Evolutionary conservation across 2,797 vertebrate genomes (phyloP).

Genomic region (Petrocephalus schoutedeni): DNA sequence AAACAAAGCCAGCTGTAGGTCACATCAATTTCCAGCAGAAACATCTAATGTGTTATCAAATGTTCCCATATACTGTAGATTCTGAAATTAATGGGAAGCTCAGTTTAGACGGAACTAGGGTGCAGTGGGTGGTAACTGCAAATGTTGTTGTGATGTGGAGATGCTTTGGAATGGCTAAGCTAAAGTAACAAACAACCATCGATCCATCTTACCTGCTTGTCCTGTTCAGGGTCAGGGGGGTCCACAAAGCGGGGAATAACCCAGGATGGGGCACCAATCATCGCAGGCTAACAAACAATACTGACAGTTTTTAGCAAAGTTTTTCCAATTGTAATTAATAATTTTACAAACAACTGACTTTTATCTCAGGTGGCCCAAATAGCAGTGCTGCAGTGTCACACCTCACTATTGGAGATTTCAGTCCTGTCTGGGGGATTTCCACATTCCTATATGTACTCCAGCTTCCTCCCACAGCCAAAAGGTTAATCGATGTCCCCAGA

Average conservation of each 20-base stretch:
- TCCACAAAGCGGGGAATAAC: neutral
- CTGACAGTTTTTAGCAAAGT: neutral
- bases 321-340: neutral
- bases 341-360: neutral
- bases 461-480: neutral
- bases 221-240: neutral
- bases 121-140: neutral
- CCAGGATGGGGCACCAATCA: neutral
- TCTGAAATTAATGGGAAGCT: neutral
- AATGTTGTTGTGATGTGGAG: neutral
- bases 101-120: neutral
- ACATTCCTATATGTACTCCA: neutral
- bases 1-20: constrained; percentile 55
- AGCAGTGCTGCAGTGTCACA: neutral
- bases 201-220: neutral
- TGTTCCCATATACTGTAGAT: neutral
- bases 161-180: neutral
- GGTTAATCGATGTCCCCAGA: neutral
- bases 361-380: neutral
- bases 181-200: neutral
- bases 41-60: neutral
- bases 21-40: neutral
- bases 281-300: neutral
- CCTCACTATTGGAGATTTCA: neutral
- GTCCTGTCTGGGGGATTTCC: neutral